Percentiles rank a stretch among this genome's conserved stretches.
phyloP scores from a whole-genome alignment of 92 coral and sea anemone species.

The Heteractis magnifica region DNA sequence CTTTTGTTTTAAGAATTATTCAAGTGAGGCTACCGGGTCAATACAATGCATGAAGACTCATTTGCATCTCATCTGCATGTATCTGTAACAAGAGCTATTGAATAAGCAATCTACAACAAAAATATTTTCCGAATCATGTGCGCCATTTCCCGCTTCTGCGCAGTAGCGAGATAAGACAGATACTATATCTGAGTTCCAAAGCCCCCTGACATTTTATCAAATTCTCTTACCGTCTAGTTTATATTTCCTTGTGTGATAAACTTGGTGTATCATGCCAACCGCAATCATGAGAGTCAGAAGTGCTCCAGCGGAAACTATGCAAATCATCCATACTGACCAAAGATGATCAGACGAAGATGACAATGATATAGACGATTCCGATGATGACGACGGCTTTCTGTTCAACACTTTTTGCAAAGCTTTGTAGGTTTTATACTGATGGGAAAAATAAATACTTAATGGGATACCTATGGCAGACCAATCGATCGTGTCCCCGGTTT shows the following conservation, averaged over 20 bases:
- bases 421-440: constrained; percentile 3
- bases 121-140: too few relatives aligned
- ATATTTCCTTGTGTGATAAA: background rate
- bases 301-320: constrained; percentile 1
- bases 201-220: background rate
- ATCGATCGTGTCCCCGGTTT: too few relatives aligned
- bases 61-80: too few relatives aligned
- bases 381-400: background rate
- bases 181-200: background rate
- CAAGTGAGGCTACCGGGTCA: too few relatives aligned
- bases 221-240: background rate
- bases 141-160: too few relatives aligned
- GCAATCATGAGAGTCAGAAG: constrained; percentile 10
- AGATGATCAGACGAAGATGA: background rate
- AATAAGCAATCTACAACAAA: too few relatives aligned
- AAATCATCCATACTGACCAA: constrained; percentile 7
- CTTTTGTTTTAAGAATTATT: too few relatives aligned
- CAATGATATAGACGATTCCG: background rate
- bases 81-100: too few relatives aligned
- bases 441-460: background rate
- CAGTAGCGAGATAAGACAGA: too few relatives aligned
- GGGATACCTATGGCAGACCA: too few relatives aligned
- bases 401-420: background rate
- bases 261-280: constrained; percentile 2
- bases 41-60: too few relatives aligned